phyloP scores from a whole-genome alignment of 2,888 invertebrate species.

The Nomada flava region DNA sequence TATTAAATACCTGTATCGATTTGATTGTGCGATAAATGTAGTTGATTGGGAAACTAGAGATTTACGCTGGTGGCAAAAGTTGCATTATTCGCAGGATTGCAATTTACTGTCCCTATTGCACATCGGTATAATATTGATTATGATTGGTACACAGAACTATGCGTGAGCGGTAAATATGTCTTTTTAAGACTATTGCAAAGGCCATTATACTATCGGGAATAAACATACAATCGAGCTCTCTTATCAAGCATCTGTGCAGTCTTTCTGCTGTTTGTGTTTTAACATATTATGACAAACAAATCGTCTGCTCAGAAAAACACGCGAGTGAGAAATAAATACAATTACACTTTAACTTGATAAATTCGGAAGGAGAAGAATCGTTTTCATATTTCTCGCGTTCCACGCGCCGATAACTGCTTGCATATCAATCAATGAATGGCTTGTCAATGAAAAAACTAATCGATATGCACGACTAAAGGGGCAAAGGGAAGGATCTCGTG shows the following conservation, averaged over 20 bases:
- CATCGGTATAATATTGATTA: background rate
- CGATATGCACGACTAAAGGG: constrained; percentile 20
- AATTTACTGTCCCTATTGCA: background rate
- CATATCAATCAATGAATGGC: constrained; percentile 33
- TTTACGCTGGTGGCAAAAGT: background rate
- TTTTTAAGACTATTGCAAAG: background rate
- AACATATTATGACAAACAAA: background rate
- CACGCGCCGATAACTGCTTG: constrained; percentile 26
- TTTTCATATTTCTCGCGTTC: constrained; percentile 7
- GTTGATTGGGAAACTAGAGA: background rate
- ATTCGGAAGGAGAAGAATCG: background rate
- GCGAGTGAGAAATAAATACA: no score
- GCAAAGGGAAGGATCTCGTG: constrained; percentile 28
- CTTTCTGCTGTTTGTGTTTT: background rate
- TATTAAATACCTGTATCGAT: background rate
- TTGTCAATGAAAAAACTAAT: constrained; percentile 48
- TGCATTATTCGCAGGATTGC: background rate
- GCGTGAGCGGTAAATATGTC: background rate
- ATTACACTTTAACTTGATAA: no score
- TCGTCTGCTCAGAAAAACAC: no score
- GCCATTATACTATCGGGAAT: background rate
- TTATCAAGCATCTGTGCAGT: background rate
- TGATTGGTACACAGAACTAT: background rate
- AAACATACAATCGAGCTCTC: background rate
- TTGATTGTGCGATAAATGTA: no score